A percentile compares a stretch with the other conserved stretches of the same genome.
Conservation (phyloP, 1,140 invertebrate genomes). For the Bombus impatiens region DNA sequence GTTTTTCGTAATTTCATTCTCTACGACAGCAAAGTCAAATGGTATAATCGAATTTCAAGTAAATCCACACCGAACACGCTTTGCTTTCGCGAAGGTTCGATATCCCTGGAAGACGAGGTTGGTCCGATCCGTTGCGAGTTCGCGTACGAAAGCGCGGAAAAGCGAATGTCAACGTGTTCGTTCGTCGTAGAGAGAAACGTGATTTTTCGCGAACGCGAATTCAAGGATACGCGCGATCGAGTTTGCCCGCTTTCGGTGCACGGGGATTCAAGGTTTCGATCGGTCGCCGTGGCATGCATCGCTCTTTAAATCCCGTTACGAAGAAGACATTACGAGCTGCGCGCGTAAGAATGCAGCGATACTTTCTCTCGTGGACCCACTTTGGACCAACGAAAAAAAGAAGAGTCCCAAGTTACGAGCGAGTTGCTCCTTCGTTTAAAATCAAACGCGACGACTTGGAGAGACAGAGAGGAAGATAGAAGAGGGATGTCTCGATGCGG, state of each 20-base stretch:
- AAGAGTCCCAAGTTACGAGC: background rate
- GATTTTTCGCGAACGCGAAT: background rate
- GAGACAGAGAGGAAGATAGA: no score
- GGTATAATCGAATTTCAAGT: accelerated
- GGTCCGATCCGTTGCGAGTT: no score
- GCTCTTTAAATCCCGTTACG: constrained; percentile 59
- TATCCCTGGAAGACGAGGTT: background rate
- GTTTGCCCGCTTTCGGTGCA: background rate
- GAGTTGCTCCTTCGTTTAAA: background rate
- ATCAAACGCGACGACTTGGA: no score
- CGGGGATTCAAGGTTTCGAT: constrained; percentile 37
- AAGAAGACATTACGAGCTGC: constrained; percentile 38
- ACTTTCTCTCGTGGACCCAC: constrained; percentile 59
- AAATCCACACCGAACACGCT: no score
- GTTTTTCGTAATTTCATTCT: no score
- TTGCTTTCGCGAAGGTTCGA: background rate
- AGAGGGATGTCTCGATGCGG: no score
- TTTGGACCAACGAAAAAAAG: constrained; percentile 36
- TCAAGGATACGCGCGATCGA: constrained; percentile 12
- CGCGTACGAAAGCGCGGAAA: background rate
- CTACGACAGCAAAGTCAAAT: accelerated
- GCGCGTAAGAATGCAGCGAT: constrained; percentile 49
- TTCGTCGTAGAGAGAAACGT: background rate
- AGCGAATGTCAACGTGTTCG: background rate
- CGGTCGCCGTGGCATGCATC: constrained; percentile 14